Percentiles rank a stretch among this genome's conserved stretches.
Conservation (phyloP, 2,113 vertebrate species). For the Salvator merianae region DNA sequence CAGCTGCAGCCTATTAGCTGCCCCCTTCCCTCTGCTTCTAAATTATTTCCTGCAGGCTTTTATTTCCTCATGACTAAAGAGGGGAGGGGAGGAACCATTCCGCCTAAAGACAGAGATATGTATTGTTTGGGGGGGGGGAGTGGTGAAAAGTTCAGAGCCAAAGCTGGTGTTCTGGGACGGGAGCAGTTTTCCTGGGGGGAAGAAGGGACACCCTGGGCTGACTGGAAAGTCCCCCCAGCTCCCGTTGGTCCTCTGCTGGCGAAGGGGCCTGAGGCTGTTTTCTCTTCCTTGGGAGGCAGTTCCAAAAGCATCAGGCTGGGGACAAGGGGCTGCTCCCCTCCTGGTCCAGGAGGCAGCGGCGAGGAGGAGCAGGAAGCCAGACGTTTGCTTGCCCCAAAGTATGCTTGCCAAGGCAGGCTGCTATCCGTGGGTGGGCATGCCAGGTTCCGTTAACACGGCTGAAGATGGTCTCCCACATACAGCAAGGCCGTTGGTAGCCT, state of each 20-base stretch:
- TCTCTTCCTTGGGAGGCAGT: slow-evolving; percentile 71
- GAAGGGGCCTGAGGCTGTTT: slow-evolving; percentile 65
- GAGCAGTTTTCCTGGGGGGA: background rate
- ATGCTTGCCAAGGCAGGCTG: slow-evolving; percentile 55
- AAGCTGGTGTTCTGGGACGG: background rate
- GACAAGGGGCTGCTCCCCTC: slow-evolving; percentile 68
- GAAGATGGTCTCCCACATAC: slow-evolving; percentile 12
- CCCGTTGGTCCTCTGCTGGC: background rate
- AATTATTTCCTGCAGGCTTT: slow-evolving; percentile 72
- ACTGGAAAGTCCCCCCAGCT: background rate
- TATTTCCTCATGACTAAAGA: slow-evolving; percentile 49
- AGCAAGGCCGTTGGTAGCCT: accelerated
- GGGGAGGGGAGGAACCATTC: slow-evolving; percentile 12
- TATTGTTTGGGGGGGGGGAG: accelerated
- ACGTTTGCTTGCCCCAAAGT: slow-evolving; percentile 63
- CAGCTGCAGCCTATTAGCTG: slow-evolving; percentile 72
- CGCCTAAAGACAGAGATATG: slow-evolving; percentile 4
- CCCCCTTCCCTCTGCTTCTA: slow-evolving; percentile 65
- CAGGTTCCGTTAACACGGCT: slow-evolving; percentile 49
- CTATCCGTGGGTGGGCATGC: background rate
- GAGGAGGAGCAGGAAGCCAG: slow-evolving; percentile 49
- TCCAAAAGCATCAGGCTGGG: slow-evolving; percentile 64
- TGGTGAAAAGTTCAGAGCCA: slow-evolving; percentile 54
- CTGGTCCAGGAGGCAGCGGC: slow-evolving; percentile 52
- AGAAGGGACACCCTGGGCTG: background rate